phyloP scores from a whole-genome alignment of 2,797 vertebrate genomes.

The Sebastes aleutianus region DNA sequence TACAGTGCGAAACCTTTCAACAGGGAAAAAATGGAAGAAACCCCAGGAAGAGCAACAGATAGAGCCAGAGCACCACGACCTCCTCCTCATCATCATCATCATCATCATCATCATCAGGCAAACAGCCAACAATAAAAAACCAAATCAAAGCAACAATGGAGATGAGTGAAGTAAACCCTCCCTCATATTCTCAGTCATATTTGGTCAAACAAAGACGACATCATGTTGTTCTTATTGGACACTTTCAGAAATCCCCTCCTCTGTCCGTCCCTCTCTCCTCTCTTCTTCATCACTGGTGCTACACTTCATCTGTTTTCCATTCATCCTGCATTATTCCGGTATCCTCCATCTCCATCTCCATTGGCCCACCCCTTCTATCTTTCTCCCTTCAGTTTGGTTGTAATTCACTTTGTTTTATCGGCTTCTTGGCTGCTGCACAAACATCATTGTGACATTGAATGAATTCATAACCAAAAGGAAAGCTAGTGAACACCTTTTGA shows the following conservation, averaged over 20 bases:
- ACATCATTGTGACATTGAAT: constrained; percentile 1
- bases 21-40: too few species aligned
- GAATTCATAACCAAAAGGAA: constrained; percentile 15
- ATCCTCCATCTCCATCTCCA: constrained; percentile 9
- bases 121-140: background rate
- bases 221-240: background rate
- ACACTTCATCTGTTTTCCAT: constrained; percentile 9
- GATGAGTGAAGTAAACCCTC: background rate
- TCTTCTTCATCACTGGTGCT: background rate
- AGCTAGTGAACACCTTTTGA: background rate
- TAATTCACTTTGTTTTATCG: constrained; percentile 46
- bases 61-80: too few species aligned
- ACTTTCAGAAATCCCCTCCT: background rate
- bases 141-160: background rate
- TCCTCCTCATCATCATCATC: too few species aligned
- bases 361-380: constrained; percentile 20
- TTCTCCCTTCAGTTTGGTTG: constrained; percentile 52
- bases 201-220: background rate
- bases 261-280: background rate
- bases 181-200: background rate
- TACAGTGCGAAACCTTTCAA: too few species aligned
- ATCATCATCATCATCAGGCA: background rate
- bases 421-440: constrained; percentile 19
- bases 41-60: too few species aligned
- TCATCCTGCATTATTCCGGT: background rate